Conservation (phyloP, 1,140 invertebrate species). For the Idris sp. region DNA sequence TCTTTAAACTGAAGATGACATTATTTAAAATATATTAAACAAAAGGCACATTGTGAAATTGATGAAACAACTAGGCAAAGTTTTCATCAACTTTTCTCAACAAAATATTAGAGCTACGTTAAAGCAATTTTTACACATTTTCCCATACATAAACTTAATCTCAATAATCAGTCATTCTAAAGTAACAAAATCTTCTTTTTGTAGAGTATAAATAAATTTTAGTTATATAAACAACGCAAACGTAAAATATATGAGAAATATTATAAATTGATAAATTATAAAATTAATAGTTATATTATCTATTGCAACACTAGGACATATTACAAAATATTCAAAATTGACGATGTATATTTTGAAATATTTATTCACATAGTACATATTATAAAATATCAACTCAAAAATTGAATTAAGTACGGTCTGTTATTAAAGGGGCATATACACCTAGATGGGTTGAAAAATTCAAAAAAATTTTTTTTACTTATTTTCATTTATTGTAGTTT, state of each 20-base stretch:
- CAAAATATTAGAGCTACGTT: constrained; percentile 36
- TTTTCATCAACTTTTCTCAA: constrained; percentile 33
- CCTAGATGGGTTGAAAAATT: no score
- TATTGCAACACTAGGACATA: constrained; percentile 38
- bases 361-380: no score
- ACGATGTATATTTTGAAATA: constrained; percentile 25
- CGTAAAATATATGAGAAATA: constrained; percentile 21
- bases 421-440: no score
- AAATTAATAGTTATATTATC: constrained; percentile 45
- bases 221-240: constrained; percentile 33
- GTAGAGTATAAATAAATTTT: constrained; percentile 49
- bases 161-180: constrained; percentile 46
- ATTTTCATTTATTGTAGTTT: no score
- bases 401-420: no score
- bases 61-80: constrained; percentile 23
- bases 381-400: no score
- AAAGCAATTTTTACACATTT: constrained; percentile 47
- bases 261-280: constrained; percentile 40
- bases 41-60: constrained; percentile 54
- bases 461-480: no score
- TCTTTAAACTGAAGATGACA: constrained; percentile 15
- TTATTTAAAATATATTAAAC: constrained; percentile 27
- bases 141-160: constrained; percentile 39
- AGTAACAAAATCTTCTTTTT: constrained; percentile 35
- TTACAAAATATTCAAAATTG: constrained; percentile 26